These are phyloP conservation scores for Acyrthosiphon pisum DNA, from an alignment of 1,140 invertebrate genomes.

Conservation along the genomic window DNA sequence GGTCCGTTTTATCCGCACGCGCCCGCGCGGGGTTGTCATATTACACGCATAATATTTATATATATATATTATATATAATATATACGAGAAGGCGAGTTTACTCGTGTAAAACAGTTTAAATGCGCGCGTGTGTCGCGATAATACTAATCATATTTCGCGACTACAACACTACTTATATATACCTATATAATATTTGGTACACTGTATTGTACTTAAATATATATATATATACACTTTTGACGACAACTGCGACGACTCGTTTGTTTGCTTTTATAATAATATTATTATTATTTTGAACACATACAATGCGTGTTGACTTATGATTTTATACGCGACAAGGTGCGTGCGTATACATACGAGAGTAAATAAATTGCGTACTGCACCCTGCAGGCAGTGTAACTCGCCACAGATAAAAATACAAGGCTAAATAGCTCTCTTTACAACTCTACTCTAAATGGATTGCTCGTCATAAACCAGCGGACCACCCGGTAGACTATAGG, in stretches of 20 bases:
- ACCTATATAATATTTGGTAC: neutral
- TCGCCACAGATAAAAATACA: neutral
- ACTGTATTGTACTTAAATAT: neutral
- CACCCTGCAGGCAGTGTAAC: neutral
- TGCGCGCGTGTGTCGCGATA: neutral
- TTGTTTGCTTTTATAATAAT: constrained; percentile 43
- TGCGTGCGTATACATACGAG: neutral
- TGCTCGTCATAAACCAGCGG: neutral
- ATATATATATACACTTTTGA: neutral
- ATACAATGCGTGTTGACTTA: constrained; percentile 15
- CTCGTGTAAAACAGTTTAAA: neutral
- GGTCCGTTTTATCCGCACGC: constrained; percentile 32
- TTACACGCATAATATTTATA: neutral
- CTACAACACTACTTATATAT: neutral
- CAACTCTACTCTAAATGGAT: constrained; percentile 29
- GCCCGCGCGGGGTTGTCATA: neutral
- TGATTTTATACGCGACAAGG: constrained; percentile 5
- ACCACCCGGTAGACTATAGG: constrained; percentile 35
- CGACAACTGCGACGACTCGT: neutral
- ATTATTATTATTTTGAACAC: neutral
- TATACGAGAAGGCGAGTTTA: neutral
- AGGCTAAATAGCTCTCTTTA: neutral
- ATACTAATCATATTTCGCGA: constrained; percentile 54
- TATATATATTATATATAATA: neutral
- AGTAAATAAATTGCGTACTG: neutral